Conservation (phyloP, 2,888 invertebrate genomes). For the Caenorhabditis sp. region DNA sequence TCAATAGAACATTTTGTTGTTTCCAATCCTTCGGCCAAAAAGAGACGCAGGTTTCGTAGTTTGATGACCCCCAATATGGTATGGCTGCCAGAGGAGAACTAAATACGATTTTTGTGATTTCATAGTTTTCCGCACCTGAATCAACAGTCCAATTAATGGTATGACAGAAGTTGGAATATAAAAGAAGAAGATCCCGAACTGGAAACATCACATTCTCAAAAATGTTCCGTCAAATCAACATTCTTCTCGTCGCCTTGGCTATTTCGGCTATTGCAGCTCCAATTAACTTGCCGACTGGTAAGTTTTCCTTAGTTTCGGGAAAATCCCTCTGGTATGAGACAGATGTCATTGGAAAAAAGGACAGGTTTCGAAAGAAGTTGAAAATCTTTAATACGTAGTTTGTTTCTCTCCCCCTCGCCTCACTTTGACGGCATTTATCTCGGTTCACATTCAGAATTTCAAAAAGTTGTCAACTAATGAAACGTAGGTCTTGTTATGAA, state of each 20-base stretch:
- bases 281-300: constrained; percentile 7
- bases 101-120: constrained; percentile 17
- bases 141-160: background rate
- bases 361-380: no score
- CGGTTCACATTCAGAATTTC: no score
- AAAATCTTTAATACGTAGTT: no score
- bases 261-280: background rate
- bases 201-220: constrained; percentile 1
- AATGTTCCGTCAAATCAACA: constrained; percentile 3
- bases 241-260: background rate
- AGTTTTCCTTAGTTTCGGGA: no score
- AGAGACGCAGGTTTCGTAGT: background rate
- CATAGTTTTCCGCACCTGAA: constrained; percentile 3
- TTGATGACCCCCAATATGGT: background rate
- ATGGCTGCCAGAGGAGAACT: background rate
- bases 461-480: no score
- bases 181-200: background rate
- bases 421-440: no score
- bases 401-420: no score
- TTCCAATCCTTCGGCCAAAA: background rate
- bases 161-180: background rate
- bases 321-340: no score
- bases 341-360: no score
- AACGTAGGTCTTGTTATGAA: no score
- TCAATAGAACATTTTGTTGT: background rate